Evolutionary conservation across 2,888 invertebrate genomes (phyloP).

Genomic region (Rhaphigaster nebulosa): DNA sequence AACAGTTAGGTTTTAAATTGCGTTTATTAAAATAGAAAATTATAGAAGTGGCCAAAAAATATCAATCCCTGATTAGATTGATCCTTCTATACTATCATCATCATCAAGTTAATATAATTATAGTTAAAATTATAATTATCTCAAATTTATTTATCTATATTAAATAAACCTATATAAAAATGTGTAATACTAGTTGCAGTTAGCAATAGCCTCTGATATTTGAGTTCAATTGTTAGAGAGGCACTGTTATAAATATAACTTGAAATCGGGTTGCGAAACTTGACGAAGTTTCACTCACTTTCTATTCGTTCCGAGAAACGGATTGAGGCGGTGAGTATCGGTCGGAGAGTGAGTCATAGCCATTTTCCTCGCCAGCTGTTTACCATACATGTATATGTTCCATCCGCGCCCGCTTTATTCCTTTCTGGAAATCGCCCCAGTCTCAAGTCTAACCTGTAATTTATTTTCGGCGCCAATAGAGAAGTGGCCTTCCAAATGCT

Average conservation of each 20-base stretch:
- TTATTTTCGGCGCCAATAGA: neutral
- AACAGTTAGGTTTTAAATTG: too few relatives aligned
- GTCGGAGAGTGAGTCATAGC: neutral
- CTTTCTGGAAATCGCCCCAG: neutral
- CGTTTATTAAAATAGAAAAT: too few relatives aligned
- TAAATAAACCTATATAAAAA: too few relatives aligned
- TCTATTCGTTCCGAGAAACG: neutral
- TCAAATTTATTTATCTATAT: too few relatives aligned
- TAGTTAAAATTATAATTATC: too few relatives aligned
- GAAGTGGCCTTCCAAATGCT: neutral
- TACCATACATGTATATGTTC: neutral
- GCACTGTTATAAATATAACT: slow-evolving; percentile 18
- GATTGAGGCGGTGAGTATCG: neutral
- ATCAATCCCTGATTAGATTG: too few relatives aligned
- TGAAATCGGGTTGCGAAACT: slow-evolving; percentile 1
- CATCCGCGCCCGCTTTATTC: neutral
- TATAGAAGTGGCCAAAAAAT: too few relatives aligned
- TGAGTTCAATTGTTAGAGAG: neutral
- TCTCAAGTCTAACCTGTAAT: neutral
- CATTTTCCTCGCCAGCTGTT: neutral
- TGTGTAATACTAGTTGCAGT: too few relatives aligned
- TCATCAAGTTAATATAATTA: too few relatives aligned
- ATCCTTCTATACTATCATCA: too few relatives aligned
- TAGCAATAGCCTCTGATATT: neutral
- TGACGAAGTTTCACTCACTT: slow-evolving; percentile 6